A percentile compares a stretch with the other conserved stretches of the same genome.
Evolutionary conservation across 2,113 vertebrate species (phyloP).

Genomic region (Azemiops feae): DNA sequence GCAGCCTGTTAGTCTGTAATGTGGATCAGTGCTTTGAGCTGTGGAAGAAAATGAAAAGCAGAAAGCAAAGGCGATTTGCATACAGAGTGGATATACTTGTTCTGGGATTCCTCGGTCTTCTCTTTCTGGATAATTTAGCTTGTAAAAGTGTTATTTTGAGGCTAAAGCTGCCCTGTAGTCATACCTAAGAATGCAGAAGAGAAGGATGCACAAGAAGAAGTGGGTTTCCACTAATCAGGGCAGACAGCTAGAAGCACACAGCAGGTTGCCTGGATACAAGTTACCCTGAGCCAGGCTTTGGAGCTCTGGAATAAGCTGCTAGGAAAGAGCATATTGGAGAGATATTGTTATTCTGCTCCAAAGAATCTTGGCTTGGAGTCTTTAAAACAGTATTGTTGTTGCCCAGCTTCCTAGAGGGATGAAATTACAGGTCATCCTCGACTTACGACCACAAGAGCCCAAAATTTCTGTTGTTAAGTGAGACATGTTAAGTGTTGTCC

Average conservation of each 20-base stretch:
- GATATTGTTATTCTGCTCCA: not conserved
- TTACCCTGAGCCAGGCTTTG: not conserved
- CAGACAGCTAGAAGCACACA: not conserved
- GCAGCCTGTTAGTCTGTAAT: accelerated
- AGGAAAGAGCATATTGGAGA: not conserved
- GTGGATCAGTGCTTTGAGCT: not conserved
- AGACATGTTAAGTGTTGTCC: not conserved
- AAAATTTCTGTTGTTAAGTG: not conserved
- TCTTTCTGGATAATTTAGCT: not conserved
- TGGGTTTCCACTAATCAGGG: no score
- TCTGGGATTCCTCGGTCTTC: not conserved
- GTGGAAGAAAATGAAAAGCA: not conserved
- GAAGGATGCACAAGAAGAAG: no score
- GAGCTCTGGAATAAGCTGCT: not conserved
- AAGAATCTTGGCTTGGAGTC: not conserved
- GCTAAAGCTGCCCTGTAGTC: accelerated
- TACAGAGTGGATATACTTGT: not conserved
- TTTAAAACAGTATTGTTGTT: not conserved
- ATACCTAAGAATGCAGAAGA: not conserved
- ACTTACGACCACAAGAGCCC: not conserved
- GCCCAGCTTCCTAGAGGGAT: not conserved
- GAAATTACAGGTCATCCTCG: not conserved
- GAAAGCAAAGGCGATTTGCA: not conserved
- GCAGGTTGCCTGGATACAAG: not conserved
- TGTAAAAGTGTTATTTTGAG: not conserved